Conservation (phyloP, 1,140 invertebrate species). For the Drosophila equinoxialis region DNA sequence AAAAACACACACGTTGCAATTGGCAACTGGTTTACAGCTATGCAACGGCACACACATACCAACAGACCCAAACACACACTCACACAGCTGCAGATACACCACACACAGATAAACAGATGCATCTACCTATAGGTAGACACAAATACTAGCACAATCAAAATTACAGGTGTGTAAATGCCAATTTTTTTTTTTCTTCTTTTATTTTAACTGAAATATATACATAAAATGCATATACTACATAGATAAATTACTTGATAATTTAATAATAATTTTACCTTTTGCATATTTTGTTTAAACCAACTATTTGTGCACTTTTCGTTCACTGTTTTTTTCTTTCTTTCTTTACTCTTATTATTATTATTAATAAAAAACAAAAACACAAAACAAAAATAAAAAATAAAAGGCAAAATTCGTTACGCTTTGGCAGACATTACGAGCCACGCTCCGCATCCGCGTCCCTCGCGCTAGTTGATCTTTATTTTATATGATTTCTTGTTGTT, state of each 20-base stretch:
- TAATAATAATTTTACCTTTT: background rate
- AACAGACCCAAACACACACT: constrained; percentile 29
- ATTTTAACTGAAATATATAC: constrained; percentile 39
- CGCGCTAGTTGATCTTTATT: constrained; percentile 27
- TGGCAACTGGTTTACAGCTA: constrained; percentile 79
- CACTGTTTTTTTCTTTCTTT: background rate
- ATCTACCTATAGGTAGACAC: constrained; percentile 43
- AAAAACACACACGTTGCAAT: constrained; percentile 65
- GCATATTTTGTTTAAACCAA: background rate
- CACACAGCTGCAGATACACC: constrained; percentile 19
- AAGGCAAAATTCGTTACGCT: constrained; percentile 75
- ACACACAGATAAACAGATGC: constrained; percentile 32
- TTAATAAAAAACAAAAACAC: constrained; percentile 4
- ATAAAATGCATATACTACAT: constrained; percentile 2
- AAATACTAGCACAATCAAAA: constrained; percentile 34
- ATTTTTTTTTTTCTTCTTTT: constrained; percentile 49
- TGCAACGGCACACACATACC: constrained; percentile 59
- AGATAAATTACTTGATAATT: background rate
- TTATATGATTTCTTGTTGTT: constrained; percentile 22
- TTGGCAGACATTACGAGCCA: constrained; percentile 79
- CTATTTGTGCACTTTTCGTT: background rate
- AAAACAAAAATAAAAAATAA: constrained; percentile 41
- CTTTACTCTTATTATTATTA: background rate
- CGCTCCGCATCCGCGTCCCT: constrained; percentile 67
- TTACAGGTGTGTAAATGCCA: constrained; percentile 76